Evolutionary conservation across 2,113 vertebrate genomes (phyloP), one percentile per base, ranked within the genome.

Genomic region (Pampusana beccarii): DNA sequence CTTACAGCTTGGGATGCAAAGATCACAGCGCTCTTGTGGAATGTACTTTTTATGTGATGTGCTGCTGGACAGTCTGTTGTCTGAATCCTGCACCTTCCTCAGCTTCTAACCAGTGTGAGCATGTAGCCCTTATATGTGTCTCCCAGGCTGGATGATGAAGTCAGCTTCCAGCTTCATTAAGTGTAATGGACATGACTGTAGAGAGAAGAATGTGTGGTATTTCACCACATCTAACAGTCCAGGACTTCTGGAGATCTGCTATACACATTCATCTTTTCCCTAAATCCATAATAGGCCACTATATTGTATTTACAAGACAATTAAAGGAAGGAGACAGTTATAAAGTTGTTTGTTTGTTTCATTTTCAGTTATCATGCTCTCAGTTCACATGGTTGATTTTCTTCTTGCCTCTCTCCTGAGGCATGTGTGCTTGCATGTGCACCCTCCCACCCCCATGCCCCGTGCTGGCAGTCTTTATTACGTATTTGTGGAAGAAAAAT

Each of bases 401-500:
- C 16, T 77, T 84, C 9, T 31, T 80, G 4, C 5, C 13, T 48
- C 50, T 80, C 62, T 85, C 77, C 54, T 84, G 70, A 69, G 83
- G 53, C 58, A 31, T 42, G 15, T 75, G 60, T 77, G 29, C 44
- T 72, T 77, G 15, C 16, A 6, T 71, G 38, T 64, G 42, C 13
- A 18, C 16, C 42, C 1, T 4, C 11, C 5, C 60, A 17, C 14
- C 12, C 7, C 9, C 3, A 19, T 24, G 23, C 33, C 3, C 8
- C 11, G 8, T 44, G 8, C 65, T 77, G 56, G 31, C 79, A 93
- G 12, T 46, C 57, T 79, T 81, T 89, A 57, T 93, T 92, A n/a
- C 44, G 34, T 72, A 51, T 34, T 48, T 81, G 44, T 78, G 40
- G 38, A 66, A 87, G 67, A 92, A 90, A 88, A 96, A 60, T 79